phyloP scores from a whole-genome alignment of 2,888 invertebrate species.

The Azorinus chamasolen region DNA sequence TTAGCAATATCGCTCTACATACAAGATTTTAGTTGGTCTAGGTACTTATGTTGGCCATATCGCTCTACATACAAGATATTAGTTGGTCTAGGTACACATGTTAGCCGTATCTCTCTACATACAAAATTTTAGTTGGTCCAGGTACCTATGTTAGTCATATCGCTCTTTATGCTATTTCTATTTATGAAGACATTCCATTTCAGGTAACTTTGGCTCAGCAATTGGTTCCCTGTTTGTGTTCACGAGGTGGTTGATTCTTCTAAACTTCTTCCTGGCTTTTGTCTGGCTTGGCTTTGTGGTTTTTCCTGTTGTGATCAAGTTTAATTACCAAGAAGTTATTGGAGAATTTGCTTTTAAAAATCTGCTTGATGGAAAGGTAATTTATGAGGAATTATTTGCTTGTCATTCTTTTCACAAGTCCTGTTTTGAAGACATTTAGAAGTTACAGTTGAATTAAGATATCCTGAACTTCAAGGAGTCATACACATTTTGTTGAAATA shows the following conservation, averaged over 20 bases:
- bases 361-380: conserved; percentile 74
- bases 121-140: no score
- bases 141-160: no score
- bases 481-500: not conserved
- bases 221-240: conserved; percentile 78
- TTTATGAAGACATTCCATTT: conserved; percentile 1
- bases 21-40: no score
- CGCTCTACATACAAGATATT: no score
- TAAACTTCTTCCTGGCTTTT: conserved; percentile 66
- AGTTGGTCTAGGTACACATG: no score
- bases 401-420: not conserved
- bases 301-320: conserved; percentile 67
- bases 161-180: no score
- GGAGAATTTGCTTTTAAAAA: conserved; percentile 63
- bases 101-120: no score
- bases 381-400: not conserved
- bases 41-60: no score
- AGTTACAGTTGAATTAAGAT: not conserved
- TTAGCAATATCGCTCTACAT: no score
- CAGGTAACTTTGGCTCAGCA: conserved; percentile 78
- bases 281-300: conserved; percentile 72
- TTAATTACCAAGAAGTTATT: conserved; percentile 58
- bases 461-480: no score
- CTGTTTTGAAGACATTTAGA: no score
- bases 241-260: conserved; percentile 71